Conservation (phyloP, 2,113 vertebrate species). For the Callithrix jacchus region DNA sequence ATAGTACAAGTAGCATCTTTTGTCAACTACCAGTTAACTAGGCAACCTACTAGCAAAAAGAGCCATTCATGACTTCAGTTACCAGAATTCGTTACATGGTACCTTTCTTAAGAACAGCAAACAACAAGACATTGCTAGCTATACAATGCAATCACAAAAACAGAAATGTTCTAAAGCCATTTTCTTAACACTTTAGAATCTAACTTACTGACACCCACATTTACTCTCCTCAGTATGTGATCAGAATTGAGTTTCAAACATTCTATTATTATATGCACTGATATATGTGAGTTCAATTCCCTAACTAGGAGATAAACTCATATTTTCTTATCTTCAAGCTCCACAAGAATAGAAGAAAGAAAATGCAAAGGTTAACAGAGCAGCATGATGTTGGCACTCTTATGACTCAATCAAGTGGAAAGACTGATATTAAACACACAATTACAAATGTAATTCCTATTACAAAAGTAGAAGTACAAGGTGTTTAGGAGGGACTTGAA, state of each 20-base stretch:
- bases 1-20: neutral
- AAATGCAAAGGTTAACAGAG: neutral
- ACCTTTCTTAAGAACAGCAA: neutral
- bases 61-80: neutral
- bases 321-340: neutral
- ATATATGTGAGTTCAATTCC: neutral
- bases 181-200: neutral
- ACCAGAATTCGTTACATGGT: neutral
- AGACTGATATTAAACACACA: neutral
- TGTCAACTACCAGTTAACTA: neutral
- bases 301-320: neutral
- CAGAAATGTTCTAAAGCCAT: neutral
- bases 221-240: neutral
- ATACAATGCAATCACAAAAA: neutral
- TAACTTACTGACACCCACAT: neutral
- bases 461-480: neutral
- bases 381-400: neutral
- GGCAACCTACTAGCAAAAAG: conserved; percentile 14
- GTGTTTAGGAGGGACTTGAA: neutral
- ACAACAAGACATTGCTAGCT: neutral
- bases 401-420: neutral
- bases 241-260: neutral
- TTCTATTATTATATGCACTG: neutral
- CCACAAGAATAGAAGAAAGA: neutral
- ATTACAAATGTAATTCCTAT: neutral